Evolutionary conservation across 23 tunicate genomes (phyloP).

Genomic region (Halocynthia aurantium): DNA sequence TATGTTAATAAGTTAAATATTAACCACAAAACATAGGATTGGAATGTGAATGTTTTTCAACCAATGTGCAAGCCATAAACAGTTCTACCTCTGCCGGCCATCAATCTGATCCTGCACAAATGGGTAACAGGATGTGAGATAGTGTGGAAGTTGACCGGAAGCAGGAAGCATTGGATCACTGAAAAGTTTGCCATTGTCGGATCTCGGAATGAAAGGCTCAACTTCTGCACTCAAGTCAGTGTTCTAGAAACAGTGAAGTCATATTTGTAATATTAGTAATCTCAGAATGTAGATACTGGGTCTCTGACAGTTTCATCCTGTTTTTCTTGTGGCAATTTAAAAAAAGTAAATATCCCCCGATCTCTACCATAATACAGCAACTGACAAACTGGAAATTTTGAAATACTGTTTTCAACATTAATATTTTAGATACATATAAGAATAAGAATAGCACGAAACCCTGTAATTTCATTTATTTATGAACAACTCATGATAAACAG

Average conservation of each 20-base stretch:
- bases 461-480: no score
- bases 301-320: background rate
- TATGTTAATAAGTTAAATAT: background rate
- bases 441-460: no score
- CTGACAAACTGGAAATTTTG: no score
- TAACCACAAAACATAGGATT: no score
- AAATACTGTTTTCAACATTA: no score
- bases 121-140: constrained; percentile 95
- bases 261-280: background rate
- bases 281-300: background rate
- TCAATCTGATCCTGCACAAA: constrained; percentile 86
- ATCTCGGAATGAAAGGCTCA: constrained; percentile 79
- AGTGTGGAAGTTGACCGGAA: constrained; percentile 57
- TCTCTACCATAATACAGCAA: no score
- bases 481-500: no score
- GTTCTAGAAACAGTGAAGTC: background rate
- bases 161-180: constrained; percentile 20
- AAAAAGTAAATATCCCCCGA: no score
- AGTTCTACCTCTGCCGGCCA: constrained; percentile 7
- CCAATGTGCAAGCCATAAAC: no score
- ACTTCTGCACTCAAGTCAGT: constrained; percentile 70
- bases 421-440: no score
- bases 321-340: no score
- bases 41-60: background rate
- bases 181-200: constrained; percentile 10